A percentile compares a stretch with the other conserved stretches of the same genome.
Conservation (phyloP, 2,797 vertebrate genomes). For the Garrulus glandarius region DNA sequence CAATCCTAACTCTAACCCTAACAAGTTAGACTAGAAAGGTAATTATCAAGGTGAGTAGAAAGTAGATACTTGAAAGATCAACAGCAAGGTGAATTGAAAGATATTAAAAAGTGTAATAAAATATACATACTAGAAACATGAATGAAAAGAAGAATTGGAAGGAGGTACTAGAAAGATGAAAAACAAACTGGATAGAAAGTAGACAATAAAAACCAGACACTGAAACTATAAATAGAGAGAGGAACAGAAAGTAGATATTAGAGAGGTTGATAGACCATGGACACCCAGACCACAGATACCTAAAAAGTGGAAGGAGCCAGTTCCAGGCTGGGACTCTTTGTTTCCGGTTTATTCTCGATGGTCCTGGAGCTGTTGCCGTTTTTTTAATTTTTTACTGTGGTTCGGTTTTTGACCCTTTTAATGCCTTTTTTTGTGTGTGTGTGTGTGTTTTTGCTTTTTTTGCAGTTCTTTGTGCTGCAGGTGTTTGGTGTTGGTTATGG, state of each 20-base stretch:
- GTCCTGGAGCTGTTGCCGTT: rapidly evolving
- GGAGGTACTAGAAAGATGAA: background rate
- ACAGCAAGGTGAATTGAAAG: background rate
- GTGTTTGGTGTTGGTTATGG: background rate
- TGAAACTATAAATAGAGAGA: background rate
- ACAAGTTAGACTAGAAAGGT: background rate
- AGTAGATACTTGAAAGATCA: background rate
- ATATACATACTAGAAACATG: background rate
- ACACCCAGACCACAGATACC: background rate
- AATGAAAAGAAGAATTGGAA: background rate
- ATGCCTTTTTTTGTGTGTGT: rapidly evolving
- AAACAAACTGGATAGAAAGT: background rate
- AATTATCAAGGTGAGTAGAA: background rate
- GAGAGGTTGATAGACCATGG: too few species aligned
- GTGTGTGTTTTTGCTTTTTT: background rate
- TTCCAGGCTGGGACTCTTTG: background rate
- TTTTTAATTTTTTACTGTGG: background rate
- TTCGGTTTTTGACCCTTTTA: background rate
- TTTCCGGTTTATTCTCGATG: background rate
- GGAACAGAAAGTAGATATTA: background rate
- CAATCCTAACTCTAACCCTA: background rate
- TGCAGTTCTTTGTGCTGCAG: background rate
- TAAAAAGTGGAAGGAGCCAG: background rate
- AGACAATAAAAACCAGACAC: background rate
- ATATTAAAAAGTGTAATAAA: background rate